A percentile compares a stretch with the other conserved stretches of the same genome.
These are phyloP conservation scores for Barbus barbus DNA, from an alignment of 2,113 vertebrate species.

Conservation along the genomic window DNA sequence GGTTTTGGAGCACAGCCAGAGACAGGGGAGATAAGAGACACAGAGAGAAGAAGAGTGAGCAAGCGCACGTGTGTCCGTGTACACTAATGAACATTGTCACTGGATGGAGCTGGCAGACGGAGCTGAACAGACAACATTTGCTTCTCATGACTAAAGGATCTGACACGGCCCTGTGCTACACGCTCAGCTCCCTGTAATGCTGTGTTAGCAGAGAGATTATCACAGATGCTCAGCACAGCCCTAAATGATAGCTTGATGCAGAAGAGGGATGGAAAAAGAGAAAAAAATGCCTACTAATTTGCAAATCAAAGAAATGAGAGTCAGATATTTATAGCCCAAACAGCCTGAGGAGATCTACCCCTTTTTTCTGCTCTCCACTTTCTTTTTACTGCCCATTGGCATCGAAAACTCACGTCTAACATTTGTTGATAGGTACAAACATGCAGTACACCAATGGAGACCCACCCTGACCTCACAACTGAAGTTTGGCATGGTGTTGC, in stretches of 20 bases:
- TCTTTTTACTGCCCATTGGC: constrained; percentile 39
- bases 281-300: constrained; percentile 64
- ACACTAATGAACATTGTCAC: background rate
- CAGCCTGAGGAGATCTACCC: constrained; percentile 63
- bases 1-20: constrained; percentile 30
- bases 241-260: background rate
- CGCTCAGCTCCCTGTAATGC: constrained; percentile 18
- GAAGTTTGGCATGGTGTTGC: background rate
- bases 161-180: constrained; percentile 29
- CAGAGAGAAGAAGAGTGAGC: constrained; percentile 1
- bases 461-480: constrained; percentile 30
- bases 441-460: background rate
- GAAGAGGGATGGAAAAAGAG: background rate
- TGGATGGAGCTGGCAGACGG: background rate
- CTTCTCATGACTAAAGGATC: constrained; percentile 18
- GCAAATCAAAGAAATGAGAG: constrained; percentile 73
- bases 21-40: constrained; percentile 1
- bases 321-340: constrained; percentile 69
- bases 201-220: constrained; percentile 21
- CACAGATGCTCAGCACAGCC: constrained; percentile 11
- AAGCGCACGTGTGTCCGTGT: background rate
- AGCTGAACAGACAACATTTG: constrained; percentile 10
- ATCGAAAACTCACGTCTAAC: constrained; percentile 28
- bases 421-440: constrained; percentile 32
- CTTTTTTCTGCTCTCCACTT: constrained; percentile 44